Percentiles rank a stretch among this genome's conserved stretches.
Evolutionary conservation across 2,888 invertebrate species (phyloP).

Genomic region (Epinotia nisella): DNA sequence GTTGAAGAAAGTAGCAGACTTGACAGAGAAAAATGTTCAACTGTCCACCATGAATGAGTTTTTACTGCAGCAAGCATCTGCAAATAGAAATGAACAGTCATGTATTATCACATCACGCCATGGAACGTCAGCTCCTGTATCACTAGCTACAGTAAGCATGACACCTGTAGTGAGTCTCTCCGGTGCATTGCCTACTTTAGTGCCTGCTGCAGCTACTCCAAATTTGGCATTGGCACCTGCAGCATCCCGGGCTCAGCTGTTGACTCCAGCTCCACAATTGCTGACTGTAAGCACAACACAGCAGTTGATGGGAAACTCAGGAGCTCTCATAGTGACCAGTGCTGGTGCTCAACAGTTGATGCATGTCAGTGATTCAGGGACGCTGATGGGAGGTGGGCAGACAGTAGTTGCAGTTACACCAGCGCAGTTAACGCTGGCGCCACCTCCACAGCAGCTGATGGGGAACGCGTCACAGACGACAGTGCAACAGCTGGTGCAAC

Average conservation of each 20-base stretch:
- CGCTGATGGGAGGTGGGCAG: conserved; percentile 79
- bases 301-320: conserved; percentile 78
- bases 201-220: conserved; percentile 73
- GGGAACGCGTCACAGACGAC: conserved; percentile 73
- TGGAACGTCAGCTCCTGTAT: conserved; percentile 78
- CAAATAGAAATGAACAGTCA: conserved; percentile 74
- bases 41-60: conserved; percentile 81
- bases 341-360: conserved; percentile 80
- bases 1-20: conserved; percentile 75
- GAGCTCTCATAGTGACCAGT: conserved; percentile 79
- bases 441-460: conserved; percentile 74
- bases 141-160: conserved; percentile 79
- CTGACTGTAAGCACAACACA: conserved; percentile 80
- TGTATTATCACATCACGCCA: conserved; percentile 81
- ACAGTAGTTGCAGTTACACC: conserved; percentile 79
- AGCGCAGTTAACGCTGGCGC: conserved; percentile 76
- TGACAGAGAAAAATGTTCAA: conserved; percentile 78
- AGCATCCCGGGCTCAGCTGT: conserved; percentile 75
- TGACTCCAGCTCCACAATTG: conserved; percentile 79
- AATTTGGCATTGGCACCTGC: conserved; percentile 76
- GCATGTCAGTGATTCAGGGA: conserved; percentile 82
- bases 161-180: conserved; percentile 79
- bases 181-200: conserved; percentile 74
- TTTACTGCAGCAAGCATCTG: conserved; percentile 69
- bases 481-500: conserved; percentile 77